These are phyloP conservation scores for Microchrysa polita DNA, from an alignment of 2,888 invertebrate species.

Conservation along the genomic window DNA sequence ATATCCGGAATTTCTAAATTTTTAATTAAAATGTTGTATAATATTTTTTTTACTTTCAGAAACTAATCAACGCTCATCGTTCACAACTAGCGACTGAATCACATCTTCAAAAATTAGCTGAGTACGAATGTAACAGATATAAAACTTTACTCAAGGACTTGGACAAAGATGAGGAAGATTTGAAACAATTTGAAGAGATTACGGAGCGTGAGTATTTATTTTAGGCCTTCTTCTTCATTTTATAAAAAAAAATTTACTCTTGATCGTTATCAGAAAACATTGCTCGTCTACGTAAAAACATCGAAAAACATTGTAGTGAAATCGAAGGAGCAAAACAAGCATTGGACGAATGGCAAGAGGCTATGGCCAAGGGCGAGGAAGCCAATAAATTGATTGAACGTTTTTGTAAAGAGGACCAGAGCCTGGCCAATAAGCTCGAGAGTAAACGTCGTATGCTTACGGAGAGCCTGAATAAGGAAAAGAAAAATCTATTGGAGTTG, in stretches of 20 bases:
- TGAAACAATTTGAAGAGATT: conserved; percentile 55
- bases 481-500: conserved; percentile 63
- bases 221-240: conserved; percentile 21
- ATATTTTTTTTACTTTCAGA: conserved; percentile 58
- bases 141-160: conserved; percentile 57
- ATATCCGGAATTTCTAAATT: background rate
- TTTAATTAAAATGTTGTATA: background rate
- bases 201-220: conserved; percentile 57
- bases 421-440: conserved; percentile 72
- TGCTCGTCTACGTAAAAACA: conserved; percentile 68
- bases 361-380: conserved; percentile 73
- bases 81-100: conserved; percentile 76
- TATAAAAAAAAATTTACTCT: too few relatives aligned
- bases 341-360: conserved; percentile 76
- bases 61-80: conserved; percentile 73
- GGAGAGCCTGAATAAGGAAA: conserved; percentile 65
- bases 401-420: conserved; percentile 76
- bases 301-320: conserved; percentile 72
- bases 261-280: conserved; percentile 68
- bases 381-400: conserved; percentile 77
- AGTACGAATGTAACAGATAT: conserved; percentile 62
- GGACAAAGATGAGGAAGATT: conserved; percentile 56
- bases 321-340: conserved; percentile 72
- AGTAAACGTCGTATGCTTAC: conserved; percentile 67
- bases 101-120: conserved; percentile 63